phyloP scores from a whole-genome alignment of 2,888 invertebrate species.

The Tipula confusa region DNA sequence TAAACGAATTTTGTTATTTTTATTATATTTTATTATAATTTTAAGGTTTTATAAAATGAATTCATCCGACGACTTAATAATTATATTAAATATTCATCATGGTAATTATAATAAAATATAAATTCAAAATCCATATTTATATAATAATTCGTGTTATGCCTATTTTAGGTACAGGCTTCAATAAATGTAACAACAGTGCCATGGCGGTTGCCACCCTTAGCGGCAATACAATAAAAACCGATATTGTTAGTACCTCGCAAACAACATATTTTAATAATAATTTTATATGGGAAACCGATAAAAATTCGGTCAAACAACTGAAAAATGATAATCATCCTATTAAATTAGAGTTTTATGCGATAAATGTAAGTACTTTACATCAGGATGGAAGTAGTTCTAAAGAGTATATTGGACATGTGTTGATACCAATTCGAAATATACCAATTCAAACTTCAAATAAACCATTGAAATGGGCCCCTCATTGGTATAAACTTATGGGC shows the following conservation, averaged over 20 bases:
- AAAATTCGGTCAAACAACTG: conserved; percentile 62
- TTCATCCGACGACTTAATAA: conserved; percentile 41
- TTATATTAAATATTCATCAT: conserved; percentile 45
- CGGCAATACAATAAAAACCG: conserved; percentile 65
- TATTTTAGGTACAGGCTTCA: conserved; percentile 55
- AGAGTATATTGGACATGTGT: conserved; percentile 64
- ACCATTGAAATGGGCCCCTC: conserved; percentile 50
- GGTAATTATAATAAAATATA: conserved; percentile 39
- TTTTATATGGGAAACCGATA: conserved; percentile 74
- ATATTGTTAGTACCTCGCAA: conserved; percentile 56
- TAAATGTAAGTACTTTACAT: conserved; percentile 50
- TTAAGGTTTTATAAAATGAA: conserved; percentile 28
- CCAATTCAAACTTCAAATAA: conserved; percentile 54
- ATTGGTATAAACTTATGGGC: conserved; percentile 62
- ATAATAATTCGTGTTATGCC: conserved; percentile 33
- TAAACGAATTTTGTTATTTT: not conserved
- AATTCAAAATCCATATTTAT: not conserved
- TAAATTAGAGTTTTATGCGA: conserved; percentile 63
- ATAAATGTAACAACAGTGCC: conserved; percentile 54
- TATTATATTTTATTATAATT: conserved; percentile 26
- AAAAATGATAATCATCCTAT: conserved; percentile 68
- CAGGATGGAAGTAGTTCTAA: conserved; percentile 59
- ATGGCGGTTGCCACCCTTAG: conserved; percentile 59
- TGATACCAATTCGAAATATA: conserved; percentile 65
- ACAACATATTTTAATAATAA: conserved; percentile 66